Conservation (phyloP, 2,113 vertebrate species). For the Menura novaehollandiae region DNA sequence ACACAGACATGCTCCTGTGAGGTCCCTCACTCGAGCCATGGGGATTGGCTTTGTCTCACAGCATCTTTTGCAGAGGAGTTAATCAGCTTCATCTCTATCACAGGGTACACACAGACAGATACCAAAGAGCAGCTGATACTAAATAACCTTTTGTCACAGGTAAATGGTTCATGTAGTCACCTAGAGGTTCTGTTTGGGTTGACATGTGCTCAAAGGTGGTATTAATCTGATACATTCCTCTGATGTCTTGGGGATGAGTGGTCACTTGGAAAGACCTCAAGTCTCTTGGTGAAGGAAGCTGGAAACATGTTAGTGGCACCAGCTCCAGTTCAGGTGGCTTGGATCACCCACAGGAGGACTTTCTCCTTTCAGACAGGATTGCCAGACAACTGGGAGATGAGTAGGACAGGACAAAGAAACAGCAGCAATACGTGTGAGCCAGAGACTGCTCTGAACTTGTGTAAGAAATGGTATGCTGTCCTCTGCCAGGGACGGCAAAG, state of each 20-base stretch:
- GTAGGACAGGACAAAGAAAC: not conserved
- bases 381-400: not conserved
- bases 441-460: not conserved
- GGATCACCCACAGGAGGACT: not conserved
- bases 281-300: not conserved
- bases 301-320: not conserved
- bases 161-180: not conserved
- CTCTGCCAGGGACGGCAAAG: not conserved
- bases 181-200: not conserved
- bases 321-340: not conserved
- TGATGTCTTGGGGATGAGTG: not conserved
- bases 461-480: not conserved
- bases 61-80: not conserved
- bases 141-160: not conserved
- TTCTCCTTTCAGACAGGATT: not conserved
- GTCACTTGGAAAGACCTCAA: not conserved
- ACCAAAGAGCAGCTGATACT: not conserved
- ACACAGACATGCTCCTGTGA: not conserved
- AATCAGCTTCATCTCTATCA: not conserved
- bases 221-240: not conserved
- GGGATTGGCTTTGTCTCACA: not conserved
- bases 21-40: fast-evolving
- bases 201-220: not conserved
- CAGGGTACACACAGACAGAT: not conserved
- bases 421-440: not conserved